Conservation (phyloP, 2,888 invertebrate genomes). For the Sepiola atlantica region DNA sequence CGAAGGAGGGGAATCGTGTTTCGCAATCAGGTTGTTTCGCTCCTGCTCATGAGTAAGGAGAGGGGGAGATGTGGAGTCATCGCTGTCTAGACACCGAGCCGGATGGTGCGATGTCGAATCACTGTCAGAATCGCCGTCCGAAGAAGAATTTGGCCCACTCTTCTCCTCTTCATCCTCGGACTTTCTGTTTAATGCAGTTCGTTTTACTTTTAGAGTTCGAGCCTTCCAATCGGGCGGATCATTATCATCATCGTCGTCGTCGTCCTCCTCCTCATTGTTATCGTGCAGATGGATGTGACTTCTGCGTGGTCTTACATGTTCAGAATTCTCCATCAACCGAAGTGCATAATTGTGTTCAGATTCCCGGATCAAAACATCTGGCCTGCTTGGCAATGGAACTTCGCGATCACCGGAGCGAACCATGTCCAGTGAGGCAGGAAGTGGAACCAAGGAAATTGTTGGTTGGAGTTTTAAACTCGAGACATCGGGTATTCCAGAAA, state of each 20-base stretch:
- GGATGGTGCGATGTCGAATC: not conserved
- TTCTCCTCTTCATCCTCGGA: not conserved
- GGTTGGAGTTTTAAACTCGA: not conserved
- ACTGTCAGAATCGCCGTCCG: not conserved
- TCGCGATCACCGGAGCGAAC: not conserved
- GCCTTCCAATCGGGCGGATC: not conserved
- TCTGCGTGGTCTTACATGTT: not conserved
- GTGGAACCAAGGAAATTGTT: conserved; percentile 42
- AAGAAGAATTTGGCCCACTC: not conserved
- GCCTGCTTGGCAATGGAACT: not conserved
- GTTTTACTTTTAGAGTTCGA: not conserved
- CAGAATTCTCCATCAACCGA: conserved; percentile 40
- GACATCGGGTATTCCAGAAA: not conserved
- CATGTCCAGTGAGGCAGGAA: not conserved
- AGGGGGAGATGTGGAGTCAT: conserved; percentile 32
- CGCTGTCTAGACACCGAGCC: not conserved
- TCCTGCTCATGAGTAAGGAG: not conserved
- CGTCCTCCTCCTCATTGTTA: not conserved
- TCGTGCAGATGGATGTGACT: not conserved
- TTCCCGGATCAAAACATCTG: conserved; percentile 24
- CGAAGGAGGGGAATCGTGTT: conserved; percentile 10
- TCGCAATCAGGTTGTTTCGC: not conserved
- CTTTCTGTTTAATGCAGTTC: not conserved
- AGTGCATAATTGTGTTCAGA: conserved; percentile 44
- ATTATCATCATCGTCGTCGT: not conserved